These are phyloP conservation scores for Semnornis frantzii DNA, from an alignment of 2,113 vertebrate species.

Conservation along the genomic window DNA sequence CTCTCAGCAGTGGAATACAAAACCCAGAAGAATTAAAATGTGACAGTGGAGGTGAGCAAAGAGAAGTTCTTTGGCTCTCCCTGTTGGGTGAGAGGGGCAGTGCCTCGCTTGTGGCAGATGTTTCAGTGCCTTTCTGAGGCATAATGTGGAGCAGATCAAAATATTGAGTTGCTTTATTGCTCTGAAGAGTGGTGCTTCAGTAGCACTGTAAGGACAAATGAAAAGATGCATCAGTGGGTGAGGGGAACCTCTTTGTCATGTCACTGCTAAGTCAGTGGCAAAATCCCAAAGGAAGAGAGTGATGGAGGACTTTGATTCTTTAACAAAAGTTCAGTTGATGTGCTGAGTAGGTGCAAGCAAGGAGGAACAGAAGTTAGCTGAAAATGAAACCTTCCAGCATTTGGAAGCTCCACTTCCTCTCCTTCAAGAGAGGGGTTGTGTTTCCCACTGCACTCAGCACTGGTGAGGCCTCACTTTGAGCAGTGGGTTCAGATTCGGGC, in stretches of 20 bases:
- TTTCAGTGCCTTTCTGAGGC: background rate
- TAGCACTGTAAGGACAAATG: background rate
- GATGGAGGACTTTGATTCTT: background rate
- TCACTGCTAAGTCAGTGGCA: background rate
- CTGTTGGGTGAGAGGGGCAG: background rate
- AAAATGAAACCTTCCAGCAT: background rate
- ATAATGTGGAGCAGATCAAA: background rate
- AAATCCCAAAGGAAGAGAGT: background rate
- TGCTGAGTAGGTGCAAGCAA: background rate
- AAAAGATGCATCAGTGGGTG: background rate
- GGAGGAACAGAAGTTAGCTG: background rate
- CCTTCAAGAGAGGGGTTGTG: background rate
- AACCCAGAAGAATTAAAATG: background rate
- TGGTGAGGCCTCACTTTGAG: too few species aligned
- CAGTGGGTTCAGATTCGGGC: too few species aligned
- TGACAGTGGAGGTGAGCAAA: fast-evolving
- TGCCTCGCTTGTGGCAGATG: background rate
- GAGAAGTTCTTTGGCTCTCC: background rate
- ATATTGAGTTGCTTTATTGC: background rate
- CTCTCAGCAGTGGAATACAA: fast-evolving
- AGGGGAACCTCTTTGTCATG: background rate
- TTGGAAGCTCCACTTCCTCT: background rate
- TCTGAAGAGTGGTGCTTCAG: background rate
- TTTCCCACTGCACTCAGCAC: too few species aligned
- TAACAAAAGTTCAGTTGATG: background rate